Percentiles rank a stretch among this genome's conserved stretches.
These are phyloP conservation scores for Quadroppia sp. DNA, from an alignment of 2,888 invertebrate species.

Conservation along the genomic window DNA sequence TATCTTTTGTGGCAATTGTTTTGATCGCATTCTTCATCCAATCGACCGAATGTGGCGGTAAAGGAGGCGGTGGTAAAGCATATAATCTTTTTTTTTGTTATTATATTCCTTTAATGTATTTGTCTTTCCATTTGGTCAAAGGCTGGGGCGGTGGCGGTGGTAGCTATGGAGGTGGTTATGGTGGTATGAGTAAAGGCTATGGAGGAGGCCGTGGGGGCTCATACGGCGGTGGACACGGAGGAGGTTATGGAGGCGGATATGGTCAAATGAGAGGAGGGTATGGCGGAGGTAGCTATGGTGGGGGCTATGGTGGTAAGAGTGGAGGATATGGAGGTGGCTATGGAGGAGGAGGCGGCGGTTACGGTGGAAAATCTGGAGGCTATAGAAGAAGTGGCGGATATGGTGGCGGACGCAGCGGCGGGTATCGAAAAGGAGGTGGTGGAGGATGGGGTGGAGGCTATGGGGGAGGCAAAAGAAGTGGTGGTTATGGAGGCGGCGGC, in stretches of 20 bases:
- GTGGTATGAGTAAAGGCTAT: background rate
- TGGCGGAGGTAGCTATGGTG: background rate
- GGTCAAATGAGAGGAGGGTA: background rate
- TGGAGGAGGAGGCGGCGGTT: background rate
- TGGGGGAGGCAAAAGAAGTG: background rate
- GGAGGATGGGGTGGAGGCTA: background rate
- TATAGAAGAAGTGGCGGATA: background rate
- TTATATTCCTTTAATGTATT: background rate
- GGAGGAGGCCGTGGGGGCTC: background rate
- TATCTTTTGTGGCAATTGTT: background rate
- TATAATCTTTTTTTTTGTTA: too few species aligned
- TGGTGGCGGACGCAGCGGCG: background rate
- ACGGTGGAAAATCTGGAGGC: background rate
- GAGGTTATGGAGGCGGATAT: background rate
- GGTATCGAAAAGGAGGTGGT: background rate
- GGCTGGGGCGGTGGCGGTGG: conserved; percentile 12
- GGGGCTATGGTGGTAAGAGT: background rate
- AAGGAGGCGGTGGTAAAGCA: background rate
- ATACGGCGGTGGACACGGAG: background rate
- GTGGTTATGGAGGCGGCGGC: background rate
- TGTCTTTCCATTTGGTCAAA: background rate
- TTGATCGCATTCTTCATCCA: background rate
- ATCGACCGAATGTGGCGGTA: background rate
- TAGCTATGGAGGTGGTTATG: background rate
- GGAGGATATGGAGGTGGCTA: background rate